phyloP scores from a whole-genome alignment of 2,888 invertebrate genomes.

The Horisme vitalbata region DNA sequence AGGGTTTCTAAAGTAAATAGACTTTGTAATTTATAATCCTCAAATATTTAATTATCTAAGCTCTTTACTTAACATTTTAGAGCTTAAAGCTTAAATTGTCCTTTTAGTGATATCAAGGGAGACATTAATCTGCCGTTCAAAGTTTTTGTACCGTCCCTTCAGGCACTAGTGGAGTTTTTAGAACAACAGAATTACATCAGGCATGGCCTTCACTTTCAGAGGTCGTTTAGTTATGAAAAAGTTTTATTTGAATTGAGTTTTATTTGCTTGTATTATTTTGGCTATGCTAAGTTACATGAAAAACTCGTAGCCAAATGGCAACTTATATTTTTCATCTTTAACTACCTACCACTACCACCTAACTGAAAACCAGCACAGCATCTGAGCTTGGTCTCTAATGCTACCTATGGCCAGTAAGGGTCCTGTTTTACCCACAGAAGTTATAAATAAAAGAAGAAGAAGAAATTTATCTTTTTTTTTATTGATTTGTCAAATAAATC shows the following conservation, averaged over 20 bases:
- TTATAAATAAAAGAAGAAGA: too few species aligned
- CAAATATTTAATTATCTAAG: background rate
- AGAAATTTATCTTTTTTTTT: too few species aligned
- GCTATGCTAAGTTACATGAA: too few species aligned
- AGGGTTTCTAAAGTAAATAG: background rate
- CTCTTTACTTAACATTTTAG: background rate
- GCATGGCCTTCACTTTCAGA: constrained; percentile 18
- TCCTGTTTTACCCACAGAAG: too few species aligned
- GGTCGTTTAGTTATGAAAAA: constrained; percentile 11
- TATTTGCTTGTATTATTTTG: constrained; percentile 1
- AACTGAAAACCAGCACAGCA: too few species aligned
- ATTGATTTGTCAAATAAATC: too few species aligned
- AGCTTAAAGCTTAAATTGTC: background rate
- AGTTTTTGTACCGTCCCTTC: constrained; percentile 4
- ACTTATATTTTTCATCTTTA: too few species aligned
- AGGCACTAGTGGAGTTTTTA: constrained; percentile 19
- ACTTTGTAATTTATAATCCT: too few species aligned
- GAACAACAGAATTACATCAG: constrained; percentile 22
- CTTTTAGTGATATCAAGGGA: constrained; percentile 7
- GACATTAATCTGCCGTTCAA: constrained; percentile 2
- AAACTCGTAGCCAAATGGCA: too few species aligned
- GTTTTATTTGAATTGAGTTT: constrained; percentile 6
- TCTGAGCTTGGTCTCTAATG: too few species aligned
- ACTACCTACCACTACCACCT: too few species aligned
- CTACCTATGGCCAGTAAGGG: too few species aligned